A percentile compares a stretch with the other conserved stretches of the same genome.
Conservation (phyloP, 2,888 invertebrate genomes). For the Brachyopa scutellaris region DNA sequence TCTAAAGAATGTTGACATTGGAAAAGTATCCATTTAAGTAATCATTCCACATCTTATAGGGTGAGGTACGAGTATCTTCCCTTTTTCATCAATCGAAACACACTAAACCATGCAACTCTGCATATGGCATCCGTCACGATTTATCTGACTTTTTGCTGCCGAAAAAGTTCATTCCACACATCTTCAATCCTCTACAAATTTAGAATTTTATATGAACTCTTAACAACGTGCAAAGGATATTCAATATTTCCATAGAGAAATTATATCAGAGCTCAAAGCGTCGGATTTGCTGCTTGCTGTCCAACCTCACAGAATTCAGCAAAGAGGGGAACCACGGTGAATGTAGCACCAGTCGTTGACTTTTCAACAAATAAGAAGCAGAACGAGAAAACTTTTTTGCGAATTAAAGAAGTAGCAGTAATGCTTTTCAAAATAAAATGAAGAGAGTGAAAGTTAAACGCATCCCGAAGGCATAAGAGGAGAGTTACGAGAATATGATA, state of each 20-base stretch:
- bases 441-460: constrained; percentile 35
- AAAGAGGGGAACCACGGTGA: constrained; percentile 24
- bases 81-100: constrained; percentile 23
- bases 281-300: constrained; percentile 26
- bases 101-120: constrained; percentile 24
- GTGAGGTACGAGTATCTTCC: neutral
- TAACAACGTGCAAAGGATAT: constrained; percentile 53
- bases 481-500: constrained; percentile 20
- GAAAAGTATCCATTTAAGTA: constrained; percentile 48
- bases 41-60: constrained; percentile 21
- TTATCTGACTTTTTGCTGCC: constrained; percentile 25
- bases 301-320: constrained; percentile 33
- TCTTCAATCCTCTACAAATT: constrained; percentile 40
- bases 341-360: constrained; percentile 38
- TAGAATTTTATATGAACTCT: constrained; percentile 52
- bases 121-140: constrained; percentile 53
- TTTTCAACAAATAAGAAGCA: constrained; percentile 34
- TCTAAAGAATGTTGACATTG: too few relatives aligned
- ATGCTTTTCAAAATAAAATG: constrained; percentile 37
- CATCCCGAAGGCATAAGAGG: constrained; percentile 25
- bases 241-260: constrained; percentile 48
- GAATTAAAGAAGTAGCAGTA: constrained; percentile 44
- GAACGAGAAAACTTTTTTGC: constrained; percentile 39
- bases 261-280: constrained; percentile 32
- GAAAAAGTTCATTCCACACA: constrained; percentile 39